phyloP scores from a whole-genome alignment of 30 jellyfish, hydroid and myxozoan species.

The Nemopilema nomurai region DNA sequence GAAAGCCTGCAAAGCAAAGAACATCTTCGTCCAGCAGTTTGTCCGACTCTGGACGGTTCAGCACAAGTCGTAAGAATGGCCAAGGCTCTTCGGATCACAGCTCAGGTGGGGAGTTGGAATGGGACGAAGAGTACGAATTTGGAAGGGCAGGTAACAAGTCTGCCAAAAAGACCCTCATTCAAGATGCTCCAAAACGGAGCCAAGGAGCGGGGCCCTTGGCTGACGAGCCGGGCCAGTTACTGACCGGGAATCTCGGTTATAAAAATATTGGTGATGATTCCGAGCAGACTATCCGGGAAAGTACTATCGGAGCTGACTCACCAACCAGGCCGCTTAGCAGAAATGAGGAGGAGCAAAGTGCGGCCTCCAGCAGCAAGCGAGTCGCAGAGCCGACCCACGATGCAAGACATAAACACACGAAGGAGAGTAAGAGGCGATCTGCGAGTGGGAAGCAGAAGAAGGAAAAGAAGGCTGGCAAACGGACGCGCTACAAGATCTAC shows the following conservation, averaged over 20 bases:
- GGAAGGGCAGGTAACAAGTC: not conserved
- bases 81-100: slow-evolving; percentile 38
- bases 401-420: not conserved
- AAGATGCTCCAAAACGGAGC: not conserved
- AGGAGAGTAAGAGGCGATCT: slow-evolving; percentile 9
- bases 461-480: slow-evolving; percentile 24
- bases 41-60: slow-evolving; percentile 48
- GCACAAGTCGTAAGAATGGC: slow-evolving; percentile 10
- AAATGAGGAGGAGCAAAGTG: not conserved
- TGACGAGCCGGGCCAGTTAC: not conserved
- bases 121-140: slow-evolving; percentile 61
- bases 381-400: not conserved
- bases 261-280: not conserved
- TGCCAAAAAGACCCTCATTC: not conserved
- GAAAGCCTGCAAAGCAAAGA: not conserved
- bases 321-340: not conserved
- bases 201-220: not conserved
- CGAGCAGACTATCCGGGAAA: not conserved
- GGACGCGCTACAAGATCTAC: slow-evolving; percentile 78
- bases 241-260: not conserved
- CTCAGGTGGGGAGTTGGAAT: slow-evolving; percentile 53
- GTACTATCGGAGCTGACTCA: not conserved
- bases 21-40: slow-evolving; percentile 23
- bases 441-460: not conserved
- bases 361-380: not conserved